Base-by-base conservation (phyloP, 2,888 invertebrate genomes). In the Metacarcinus magister region DNA sequence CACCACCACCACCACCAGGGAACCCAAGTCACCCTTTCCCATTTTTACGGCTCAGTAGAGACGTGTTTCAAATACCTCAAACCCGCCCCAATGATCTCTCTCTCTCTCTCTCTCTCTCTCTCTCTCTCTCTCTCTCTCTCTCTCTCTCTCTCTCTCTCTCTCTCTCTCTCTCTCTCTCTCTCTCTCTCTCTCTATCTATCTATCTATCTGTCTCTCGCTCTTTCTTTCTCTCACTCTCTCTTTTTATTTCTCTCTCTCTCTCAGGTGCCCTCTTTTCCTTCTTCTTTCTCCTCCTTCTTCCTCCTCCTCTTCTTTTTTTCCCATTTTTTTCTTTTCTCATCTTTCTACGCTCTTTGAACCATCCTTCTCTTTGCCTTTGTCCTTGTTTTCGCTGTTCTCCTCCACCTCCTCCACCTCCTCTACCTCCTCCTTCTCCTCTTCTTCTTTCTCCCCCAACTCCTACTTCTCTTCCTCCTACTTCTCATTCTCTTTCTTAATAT, bases 61-160 rank as follows among this genome's bases (percentile, higher is more conserved):
- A 75, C 75, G 75, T 75, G 75, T 75, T 75, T 75, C 75, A 75
- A 75, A 75, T 75, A 75, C 75, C 75, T 23, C 75, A 75, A 75
- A 75, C n/a, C 23, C 75, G 75, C 75, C 75, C 75, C n/a, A 7
- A 75, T 3, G 75, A n/a, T 75, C n/a, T 75, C 75, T 75, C 75
- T 75, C 75, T 75, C 75, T 75, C n/a, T 75, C 75, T 75, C 75
- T 75, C 75, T 75, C 75, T 75, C 75, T 75, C n/a, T 75, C 75
- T 75, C 75, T 75, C 75, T 75, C 75, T 75, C 75, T 75, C 75
- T 75, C 75, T 75, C 75, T 75, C 75, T 75, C 75, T 75, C 75
- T 75, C 75, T 75, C 75, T 75, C 75, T 75, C 75, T 75, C 75
- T 75, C 75, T 75, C 75, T 75, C 75, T 75, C 75, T 75, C 75